Conservation (phyloP, 2,797 vertebrate species). For the Pampus argenteus region DNA sequence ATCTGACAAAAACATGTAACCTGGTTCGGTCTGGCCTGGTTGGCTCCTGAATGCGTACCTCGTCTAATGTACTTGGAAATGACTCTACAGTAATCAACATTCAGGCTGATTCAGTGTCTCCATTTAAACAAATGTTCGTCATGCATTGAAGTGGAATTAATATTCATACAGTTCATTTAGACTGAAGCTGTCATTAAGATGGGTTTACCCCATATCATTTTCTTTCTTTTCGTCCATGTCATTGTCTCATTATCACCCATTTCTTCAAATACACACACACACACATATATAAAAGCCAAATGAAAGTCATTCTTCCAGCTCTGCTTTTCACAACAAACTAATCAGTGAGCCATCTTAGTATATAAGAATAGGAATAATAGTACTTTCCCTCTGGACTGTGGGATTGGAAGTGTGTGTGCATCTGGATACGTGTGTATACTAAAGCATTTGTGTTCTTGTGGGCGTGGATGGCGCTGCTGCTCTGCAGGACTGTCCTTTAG, state of each 20-base stretch:
- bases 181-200: constrained; percentile 16
- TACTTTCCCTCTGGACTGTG: neutral
- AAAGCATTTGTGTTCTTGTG: constrained; percentile 26
- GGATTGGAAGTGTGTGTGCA: constrained; percentile 29
- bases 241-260: constrained; percentile 27
- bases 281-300: constrained; percentile 11
- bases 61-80: constrained; percentile 8
- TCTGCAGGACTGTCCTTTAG: constrained; percentile 10
- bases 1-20: neutral
- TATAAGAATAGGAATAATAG: too few species aligned
- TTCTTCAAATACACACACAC: constrained; percentile 25
- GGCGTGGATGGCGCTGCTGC: neutral
- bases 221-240: constrained; percentile 8
- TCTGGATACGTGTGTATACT: constrained; percentile 34
- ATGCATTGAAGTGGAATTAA: constrained; percentile 14
- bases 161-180: neutral
- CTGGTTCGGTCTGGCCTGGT: neutral
- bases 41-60: neutral
- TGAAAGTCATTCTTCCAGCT: constrained; percentile 20
- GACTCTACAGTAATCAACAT: neutral
- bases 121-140: constrained; percentile 5
- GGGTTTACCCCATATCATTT: neutral
- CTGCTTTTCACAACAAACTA: constrained; percentile 31
- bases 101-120: constrained; percentile 14
- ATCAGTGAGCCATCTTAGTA: constrained; percentile 32